Evolutionary conservation across 2,888 invertebrate species (phyloP).

Genomic region (Lasioglossum oenotherae): DNA sequence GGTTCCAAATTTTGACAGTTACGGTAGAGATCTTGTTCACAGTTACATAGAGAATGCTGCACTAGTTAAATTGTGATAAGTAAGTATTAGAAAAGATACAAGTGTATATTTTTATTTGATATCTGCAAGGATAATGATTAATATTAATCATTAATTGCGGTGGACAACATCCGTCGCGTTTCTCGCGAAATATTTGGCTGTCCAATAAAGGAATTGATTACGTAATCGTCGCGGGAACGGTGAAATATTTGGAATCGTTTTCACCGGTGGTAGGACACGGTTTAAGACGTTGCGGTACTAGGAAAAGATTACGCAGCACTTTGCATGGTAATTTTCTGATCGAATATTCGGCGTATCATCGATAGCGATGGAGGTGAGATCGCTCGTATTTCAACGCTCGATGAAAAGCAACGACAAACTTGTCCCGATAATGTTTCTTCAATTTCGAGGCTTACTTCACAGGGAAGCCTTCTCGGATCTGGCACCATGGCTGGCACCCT

Average conservation of each 20-base stretch:
- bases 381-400: slow-evolving; percentile 42
- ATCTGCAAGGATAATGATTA: too few species aligned
- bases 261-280: background rate
- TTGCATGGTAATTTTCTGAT: slow-evolving; percentile 35
- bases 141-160: too few species aligned
- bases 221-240: background rate
- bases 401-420: slow-evolving; percentile 66
- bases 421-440: slow-evolving; percentile 69
- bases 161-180: background rate
- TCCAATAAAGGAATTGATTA: slow-evolving; percentile 19
- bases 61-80: too few species aligned
- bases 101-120: too few species aligned
- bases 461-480: slow-evolving; percentile 57
- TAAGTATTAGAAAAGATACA: too few species aligned
- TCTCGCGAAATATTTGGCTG: slow-evolving; percentile 9
- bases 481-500: slow-evolving; percentile 68
- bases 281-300: slow-evolving; percentile 14
- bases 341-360: slow-evolving; percentile 36
- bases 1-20: too few species aligned
- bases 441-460: slow-evolving; percentile 49
- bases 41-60: too few species aligned
- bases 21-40: too few species aligned
- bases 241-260: slow-evolving; percentile 19
- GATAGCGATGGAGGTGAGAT: slow-evolving; percentile 27
- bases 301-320: slow-evolving; percentile 31